These are phyloP conservation scores for Echinometra lucunter DNA, from an alignment of 53 echinoderm and acorn worm species.

Conservation along the genomic window DNA sequence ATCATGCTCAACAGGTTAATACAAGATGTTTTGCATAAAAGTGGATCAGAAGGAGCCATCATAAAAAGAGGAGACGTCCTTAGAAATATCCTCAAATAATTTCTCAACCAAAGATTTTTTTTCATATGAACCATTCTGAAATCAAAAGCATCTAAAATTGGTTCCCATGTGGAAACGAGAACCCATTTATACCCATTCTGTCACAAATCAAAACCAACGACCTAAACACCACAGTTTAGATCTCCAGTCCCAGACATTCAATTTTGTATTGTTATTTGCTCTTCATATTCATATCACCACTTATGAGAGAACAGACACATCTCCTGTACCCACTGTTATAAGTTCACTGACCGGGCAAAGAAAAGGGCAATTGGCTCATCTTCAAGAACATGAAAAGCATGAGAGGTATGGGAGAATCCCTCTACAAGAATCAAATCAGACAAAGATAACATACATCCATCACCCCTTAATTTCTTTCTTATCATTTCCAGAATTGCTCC, in stretches of 20 bases:
- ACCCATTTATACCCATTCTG: background rate
- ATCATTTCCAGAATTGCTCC: slow-evolving; percentile 27
- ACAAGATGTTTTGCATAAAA: no score
- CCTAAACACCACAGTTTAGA: background rate
- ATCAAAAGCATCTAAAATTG: background rate
- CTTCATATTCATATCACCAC: background rate
- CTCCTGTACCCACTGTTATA: background rate
- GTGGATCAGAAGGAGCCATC: no score
- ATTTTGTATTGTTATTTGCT: background rate
- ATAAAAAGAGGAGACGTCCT: no score
- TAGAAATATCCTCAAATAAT: background rate
- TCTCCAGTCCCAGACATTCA: background rate
- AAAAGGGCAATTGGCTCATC: background rate
- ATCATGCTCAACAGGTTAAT: no score
- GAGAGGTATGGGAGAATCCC: background rate
- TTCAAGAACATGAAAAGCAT: slow-evolving; percentile 18
- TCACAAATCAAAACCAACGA: background rate
- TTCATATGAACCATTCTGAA: background rate
- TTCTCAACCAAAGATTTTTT: background rate
- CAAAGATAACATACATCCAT: slow-evolving; percentile 51
- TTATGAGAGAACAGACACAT: background rate
- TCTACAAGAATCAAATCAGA: slow-evolving; percentile 8
- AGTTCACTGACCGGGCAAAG: slow-evolving; percentile 18
- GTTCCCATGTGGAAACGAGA: background rate
- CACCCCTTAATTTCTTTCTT: slow-evolving; percentile 11